Conservation (phyloP, 1,140 invertebrate genomes). For the Plectrocnemia conspersa region DNA sequence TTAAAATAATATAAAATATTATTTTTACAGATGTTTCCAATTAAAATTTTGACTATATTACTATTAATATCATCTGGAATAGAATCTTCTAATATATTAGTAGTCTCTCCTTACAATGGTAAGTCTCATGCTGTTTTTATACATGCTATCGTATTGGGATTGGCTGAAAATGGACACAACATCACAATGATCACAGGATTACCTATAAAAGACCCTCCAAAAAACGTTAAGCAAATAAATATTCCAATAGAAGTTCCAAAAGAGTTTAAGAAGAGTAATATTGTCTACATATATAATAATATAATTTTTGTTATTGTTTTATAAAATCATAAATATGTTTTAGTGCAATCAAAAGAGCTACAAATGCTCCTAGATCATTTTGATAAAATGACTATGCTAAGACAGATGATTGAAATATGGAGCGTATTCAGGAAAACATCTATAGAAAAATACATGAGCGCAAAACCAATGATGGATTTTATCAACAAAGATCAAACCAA, state of each 20-base stretch:
- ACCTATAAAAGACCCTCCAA: constrained; percentile 1
- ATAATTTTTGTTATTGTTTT: neutral
- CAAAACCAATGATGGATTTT: too few relatives aligned
- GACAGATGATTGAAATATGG: too few relatives aligned
- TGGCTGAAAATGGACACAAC: constrained; percentile 31
- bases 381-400: too few relatives aligned
- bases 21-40: neutral
- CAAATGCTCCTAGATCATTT: too few relatives aligned
- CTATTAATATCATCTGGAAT: neutral
- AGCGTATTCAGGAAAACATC: too few relatives aligned
- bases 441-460: too few relatives aligned
- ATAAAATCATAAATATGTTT: too few relatives aligned
- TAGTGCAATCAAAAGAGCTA: too few relatives aligned
- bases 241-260: neutral
- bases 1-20: neutral
- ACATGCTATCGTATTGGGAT: constrained; percentile 18
- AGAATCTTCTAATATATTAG: constrained; percentile 13
- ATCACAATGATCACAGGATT: constrained; percentile 31
- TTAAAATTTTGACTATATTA: neutral
- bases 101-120: constrained; percentile 26
- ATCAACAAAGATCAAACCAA: too few relatives aligned
- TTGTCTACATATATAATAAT: neutral
- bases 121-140: constrained; percentile 34
- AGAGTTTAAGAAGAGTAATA: neutral
- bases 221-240: constrained; percentile 33